Evolutionary conservation across 2,113 vertebrate species (phyloP), one percentile per base, ranked within the genome.

Genomic region (Trogon surrucura): DNA sequence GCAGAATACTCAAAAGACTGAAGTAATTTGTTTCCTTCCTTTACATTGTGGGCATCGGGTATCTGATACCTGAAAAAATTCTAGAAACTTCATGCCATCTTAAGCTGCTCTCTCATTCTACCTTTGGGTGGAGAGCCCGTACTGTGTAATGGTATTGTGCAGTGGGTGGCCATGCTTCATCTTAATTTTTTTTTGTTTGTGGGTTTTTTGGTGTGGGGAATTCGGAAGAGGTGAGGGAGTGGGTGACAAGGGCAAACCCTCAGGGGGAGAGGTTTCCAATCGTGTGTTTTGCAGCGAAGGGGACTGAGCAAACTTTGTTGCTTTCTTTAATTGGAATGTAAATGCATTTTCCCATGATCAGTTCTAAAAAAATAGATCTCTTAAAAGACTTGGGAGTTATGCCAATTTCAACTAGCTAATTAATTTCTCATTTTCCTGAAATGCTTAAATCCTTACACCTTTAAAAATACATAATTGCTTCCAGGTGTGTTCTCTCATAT

Each of bases 221-320:
- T 13, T 8, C 5, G 7, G 6, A 7, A 20, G 23, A 17, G 23
- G 11, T 5, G 14, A 38, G 32, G 22, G 51, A 19, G 6, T 17
- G 53, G 71, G 45, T 66, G 45, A 19, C 23, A 54, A 11, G 34
- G 36, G 4, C n/a, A 10, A 44, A 9, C 15, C 20, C 30, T 45
- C 13, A 16, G 2, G 0, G 20, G 8, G 10, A 34, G 34, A 38
- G 66, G 12, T 44, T 85, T 29, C 73, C 44, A n/a, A 0, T 16
- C 66, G 45, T 30, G 41, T 44, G 14, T 23, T 80, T 29, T 50
- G 14, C 53, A 57, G 27, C 26, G 9, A 75, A 61, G 20, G 18
- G 32, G 32, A 56, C 0, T 36, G 50, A 80, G 50, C 32, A 72
- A 71, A 51, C 23, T 7, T 19, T 45, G 36, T 30, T 6, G 29